phyloP scores from a whole-genome alignment of 2,888 invertebrate genomes.

The Cryptocheilus praepositus region DNA sequence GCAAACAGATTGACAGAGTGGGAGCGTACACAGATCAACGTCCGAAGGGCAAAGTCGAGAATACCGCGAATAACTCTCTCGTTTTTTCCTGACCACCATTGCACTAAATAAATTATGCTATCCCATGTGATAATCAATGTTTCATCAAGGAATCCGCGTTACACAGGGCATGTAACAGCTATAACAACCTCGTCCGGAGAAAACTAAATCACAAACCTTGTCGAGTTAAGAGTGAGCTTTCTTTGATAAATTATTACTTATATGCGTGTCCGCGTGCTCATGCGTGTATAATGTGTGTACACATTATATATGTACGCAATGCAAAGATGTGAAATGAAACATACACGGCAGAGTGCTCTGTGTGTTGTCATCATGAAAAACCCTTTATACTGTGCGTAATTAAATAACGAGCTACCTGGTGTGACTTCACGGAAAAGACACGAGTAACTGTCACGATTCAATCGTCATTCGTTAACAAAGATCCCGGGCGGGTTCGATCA shows the following conservation, averaged over 20 bases:
- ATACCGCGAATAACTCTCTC: constrained; percentile 34
- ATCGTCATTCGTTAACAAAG: constrained; percentile 46
- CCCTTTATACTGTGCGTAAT: constrained; percentile 47
- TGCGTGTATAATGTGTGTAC: no score
- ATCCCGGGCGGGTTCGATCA: constrained; percentile 43
- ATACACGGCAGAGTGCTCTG: background rate
- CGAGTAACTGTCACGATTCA: constrained; percentile 43
- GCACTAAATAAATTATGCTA: constrained; percentile 20
- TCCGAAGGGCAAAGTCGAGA: constrained; percentile 37
- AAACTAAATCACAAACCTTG: background rate
- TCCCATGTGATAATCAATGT: constrained; percentile 6
- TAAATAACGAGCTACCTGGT: constrained; percentile 45
- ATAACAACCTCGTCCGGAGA: no score
- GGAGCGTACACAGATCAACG: constrained; percentile 40
- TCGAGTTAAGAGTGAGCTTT: no score
- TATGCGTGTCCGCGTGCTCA: no score
- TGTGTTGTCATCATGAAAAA: constrained; percentile 8
- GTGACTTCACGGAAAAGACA: constrained; percentile 36
- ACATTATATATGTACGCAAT: no score
- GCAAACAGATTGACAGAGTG: constrained; percentile 51
- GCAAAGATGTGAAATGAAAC: background rate
- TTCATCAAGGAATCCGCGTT: no score
- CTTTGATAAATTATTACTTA: no score
- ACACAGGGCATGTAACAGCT: no score
- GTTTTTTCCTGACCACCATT: constrained; percentile 30